Base-by-base conservation (phyloP, 2,888 invertebrate species). In the Rotaria sp. region DNA sequence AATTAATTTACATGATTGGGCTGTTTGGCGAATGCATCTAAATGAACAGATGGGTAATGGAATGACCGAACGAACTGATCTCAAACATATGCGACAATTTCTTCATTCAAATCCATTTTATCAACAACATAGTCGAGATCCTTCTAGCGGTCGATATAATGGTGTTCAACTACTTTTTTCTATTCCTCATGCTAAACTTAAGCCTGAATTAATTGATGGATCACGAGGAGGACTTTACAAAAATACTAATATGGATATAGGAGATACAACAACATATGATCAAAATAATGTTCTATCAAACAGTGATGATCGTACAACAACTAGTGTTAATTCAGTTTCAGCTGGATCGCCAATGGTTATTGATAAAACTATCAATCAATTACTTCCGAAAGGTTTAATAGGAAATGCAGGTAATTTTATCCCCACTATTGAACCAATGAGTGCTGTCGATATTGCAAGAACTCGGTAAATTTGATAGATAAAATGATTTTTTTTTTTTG, bases 61-160 rank as follows among this genome's bases (percentile, higher is more conserved):
- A 24, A 4, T 26, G 26, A 15, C n/a, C 4, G 41, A 80, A 18
- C 26, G 13, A 80, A 13, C 80, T 80, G 80, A 80, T 80, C 1
- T 80, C 11, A 80, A 80, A 80, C 45, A 80, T 1, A 80, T 80
- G 80, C 41, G 80, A 26, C 45, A 80, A 26, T 80, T 80, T 80
- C 45, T 80, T 45, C 80, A 80, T n/a, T 26, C 45, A 26, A 80
- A 80, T 80, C 26, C 80, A n/a, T 80, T 80, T 80, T 80, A 80
- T 80, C 45, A 80, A 24, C 41, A 80, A 80, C 45, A 80, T 80
- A 45, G 45, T 45, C 45, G 45, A n/a, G 80, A 80, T 80, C 80
- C 45, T 4, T 80, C 80, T n/a, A 80, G 45, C 45, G 80, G 80
- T 45, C 80, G 45, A 26, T 45, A 80, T 13, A n/a, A 45, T 45